Evolutionary conservation across 2,113 vertebrate genomes (phyloP), one percentile per base, ranked within the genome.

Genomic region (Pontoporia blainvillei): DNA sequence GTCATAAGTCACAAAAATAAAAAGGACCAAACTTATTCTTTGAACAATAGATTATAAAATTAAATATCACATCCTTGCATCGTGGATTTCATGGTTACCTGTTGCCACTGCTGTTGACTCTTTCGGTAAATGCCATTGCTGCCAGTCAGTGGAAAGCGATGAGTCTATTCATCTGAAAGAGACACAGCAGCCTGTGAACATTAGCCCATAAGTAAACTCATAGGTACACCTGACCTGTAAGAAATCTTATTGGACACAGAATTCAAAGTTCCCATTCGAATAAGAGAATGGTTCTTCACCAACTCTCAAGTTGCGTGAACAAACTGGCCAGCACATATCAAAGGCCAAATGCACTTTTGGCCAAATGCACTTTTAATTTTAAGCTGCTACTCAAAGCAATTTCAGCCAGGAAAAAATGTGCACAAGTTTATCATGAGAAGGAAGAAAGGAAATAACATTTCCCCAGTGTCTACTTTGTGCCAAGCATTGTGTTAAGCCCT

Each of bases 151-250:
- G 86, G 72, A 29, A 95, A 71, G 34, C 0, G 57, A 52, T 67
- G 17, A 91, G 62, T 90, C 91, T 97, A 11, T 11, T 98, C 96
- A 98, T 98, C 98, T 98, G 98, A n/a, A 98, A 98, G 67, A 97
- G 69, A 97, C 92, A 96, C 82, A 94, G 52, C 15, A 29, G 21
- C 62, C 21, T 34, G 36, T 95, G 75, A 95, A 29, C 8, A 23
- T 36, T 0, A 49, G 72, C 3, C 29, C 46, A 0, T 20, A 18
- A 49, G 21, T 11, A 44, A 49, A 75, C 62, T 73, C 21, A 31
- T 0, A 27, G 41, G 46, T 41, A 61, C 1, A 29, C 29, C 52
- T 21, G 36, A n/a, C 52, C 57, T 44, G 3, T 27, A 59, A 27
- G 90, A 52, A 89, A 72, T 44, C 23, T 36, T 88, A 84, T 1